phyloP scores from a whole-genome alignment of 2,113 vertebrate species.

The Tretioscincus oriximinensis region DNA sequence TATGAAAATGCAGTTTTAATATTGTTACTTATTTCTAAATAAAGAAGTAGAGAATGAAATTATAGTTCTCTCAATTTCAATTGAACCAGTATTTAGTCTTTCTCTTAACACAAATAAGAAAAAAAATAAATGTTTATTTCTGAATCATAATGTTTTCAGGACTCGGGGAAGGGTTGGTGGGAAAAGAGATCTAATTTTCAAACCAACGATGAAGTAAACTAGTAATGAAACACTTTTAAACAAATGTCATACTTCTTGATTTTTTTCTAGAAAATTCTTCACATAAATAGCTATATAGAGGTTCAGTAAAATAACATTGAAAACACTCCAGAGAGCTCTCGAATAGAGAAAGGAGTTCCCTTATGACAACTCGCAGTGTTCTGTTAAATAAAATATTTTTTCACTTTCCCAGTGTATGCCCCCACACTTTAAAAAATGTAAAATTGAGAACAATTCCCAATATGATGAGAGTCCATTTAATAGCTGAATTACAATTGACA shows the following conservation, averaged over 20 bases:
- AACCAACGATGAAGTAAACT: not conserved
- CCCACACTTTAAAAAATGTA: conserved; percentile 48
- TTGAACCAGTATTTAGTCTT: not conserved
- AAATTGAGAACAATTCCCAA: conserved; percentile 65
- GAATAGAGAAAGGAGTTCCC: conserved; percentile 26
- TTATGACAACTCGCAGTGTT: conserved; percentile 3
- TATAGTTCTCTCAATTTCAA: not conserved
- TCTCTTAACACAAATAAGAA: not conserved
- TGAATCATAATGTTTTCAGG: not conserved
- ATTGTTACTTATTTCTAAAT: too few species aligned
- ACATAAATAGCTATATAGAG: conserved; percentile 23
- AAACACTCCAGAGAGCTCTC: conserved; percentile 13
- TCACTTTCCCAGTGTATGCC: conserved; percentile 52
- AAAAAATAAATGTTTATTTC: not conserved
- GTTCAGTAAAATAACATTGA: conserved; percentile 5
- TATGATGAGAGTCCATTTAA: conserved; percentile 69
- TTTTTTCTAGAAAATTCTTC: conserved; percentile 22
- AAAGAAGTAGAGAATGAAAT: not conserved
- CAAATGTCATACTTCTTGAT: not conserved
- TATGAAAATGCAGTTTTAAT: too few species aligned
- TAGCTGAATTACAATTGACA: conserved; percentile 67
- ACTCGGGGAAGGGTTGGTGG: conserved; percentile 36
- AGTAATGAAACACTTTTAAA: not conserved
- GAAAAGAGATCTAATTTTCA: conserved; percentile 28
- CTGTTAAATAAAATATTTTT: conserved; percentile 49